Base-by-base conservation (phyloP, 2,797 vertebrate genomes). In the Cyprinodon diabolis region DNA sequence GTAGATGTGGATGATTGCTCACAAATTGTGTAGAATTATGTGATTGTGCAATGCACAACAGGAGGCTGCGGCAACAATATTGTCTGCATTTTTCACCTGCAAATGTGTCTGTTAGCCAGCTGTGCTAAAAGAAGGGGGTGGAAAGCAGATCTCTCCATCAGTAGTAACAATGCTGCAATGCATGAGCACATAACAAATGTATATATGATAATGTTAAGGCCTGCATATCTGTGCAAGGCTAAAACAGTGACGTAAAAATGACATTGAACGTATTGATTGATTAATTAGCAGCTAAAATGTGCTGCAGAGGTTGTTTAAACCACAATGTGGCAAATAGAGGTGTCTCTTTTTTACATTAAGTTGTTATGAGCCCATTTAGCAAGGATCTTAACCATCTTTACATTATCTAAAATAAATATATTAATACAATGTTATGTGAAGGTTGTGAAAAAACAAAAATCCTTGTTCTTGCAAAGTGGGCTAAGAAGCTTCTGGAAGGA, bases 401-500 rank as follows among this genome's bases (percentile, higher is more conserved):
- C 45, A 21, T 65, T 14, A 65, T 21, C 40, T 7, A 65, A n/a
- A 37, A 13, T 65, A 45, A 65, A 43, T 45, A n/a, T 19, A 23
- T 65, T 21, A 23, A n/a, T 19, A 45, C 40, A 6, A 21, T 65
- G 11, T 45, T 45, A 47, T 60, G 25, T 47, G 21, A 6, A 4
- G 17, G 23, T 66, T 23, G 25, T 49, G 40, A 49, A 30, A 30
- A 30, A 30, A 30, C 30, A 15, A 37, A 6, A 48, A 40, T 25
- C 21, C 51, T 35, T 69, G 25, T 12, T 4, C 35, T 49, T 14
- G 35, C 40, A 65, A 78, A 57, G 37, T 45, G 12, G 57, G 68
- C 60, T 55, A 45, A 69, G 55, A 40, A 71, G 69, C 17, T 21
- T 68, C 7, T 51, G 47, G 30, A 65, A 73, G 74, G 25, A 43